phyloP scores from a whole-genome alignment of 2,888 invertebrate genomes.

The Leptinotarsa juncta region DNA sequence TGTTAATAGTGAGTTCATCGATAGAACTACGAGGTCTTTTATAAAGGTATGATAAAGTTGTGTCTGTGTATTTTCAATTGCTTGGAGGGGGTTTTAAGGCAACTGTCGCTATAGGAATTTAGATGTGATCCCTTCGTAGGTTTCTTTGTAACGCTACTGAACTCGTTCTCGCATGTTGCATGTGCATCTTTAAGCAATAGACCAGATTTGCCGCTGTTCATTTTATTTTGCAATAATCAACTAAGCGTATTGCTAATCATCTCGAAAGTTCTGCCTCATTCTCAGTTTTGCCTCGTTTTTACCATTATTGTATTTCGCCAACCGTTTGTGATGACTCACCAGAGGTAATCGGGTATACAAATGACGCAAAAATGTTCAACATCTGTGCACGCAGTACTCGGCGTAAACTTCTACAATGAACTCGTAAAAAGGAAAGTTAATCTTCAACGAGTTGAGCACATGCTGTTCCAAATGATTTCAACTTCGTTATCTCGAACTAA shows the following conservation, averaged over 20 bases:
- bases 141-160: background rate
- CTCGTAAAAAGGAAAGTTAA: background rate
- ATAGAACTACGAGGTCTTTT: too few species aligned
- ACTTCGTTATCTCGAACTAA: background rate
- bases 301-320: background rate
- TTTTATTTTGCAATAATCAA: constrained; percentile 11
- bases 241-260: constrained; percentile 9
- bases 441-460: background rate
- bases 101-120: background rate
- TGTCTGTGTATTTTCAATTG: too few species aligned
- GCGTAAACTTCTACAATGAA: background rate
- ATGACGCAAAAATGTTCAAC: constrained; percentile 3
- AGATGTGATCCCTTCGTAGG: background rate
- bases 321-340: constrained; percentile 3
- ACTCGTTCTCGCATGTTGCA: constrained; percentile 1
- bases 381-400: background rate
- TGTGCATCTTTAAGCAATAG: constrained; percentile 13
- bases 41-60: too few species aligned
- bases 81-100: too few species aligned
- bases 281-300: background rate
- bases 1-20: too few species aligned
- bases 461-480: too few species aligned
- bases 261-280: constrained; percentile 6
- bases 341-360: background rate
- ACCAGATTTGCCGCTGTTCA: background rate